Conservation (phyloP, 2,888 invertebrate species). For the Tetropium fuscum region DNA sequence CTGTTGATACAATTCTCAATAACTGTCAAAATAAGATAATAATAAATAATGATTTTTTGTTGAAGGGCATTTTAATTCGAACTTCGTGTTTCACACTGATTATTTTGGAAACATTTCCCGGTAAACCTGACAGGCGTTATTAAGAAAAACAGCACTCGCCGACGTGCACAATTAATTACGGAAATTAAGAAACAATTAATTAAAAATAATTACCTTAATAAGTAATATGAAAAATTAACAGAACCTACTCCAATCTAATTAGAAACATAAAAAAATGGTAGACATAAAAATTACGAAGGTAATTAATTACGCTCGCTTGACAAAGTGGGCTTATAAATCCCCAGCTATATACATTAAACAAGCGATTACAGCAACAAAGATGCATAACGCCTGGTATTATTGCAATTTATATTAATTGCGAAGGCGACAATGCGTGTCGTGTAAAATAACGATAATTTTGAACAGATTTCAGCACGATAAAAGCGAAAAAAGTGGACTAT, state of each 20-base stretch:
- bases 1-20: no score
- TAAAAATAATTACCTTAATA: slow-evolving; percentile 4
- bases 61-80: no score
- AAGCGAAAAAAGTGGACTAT: background rate
- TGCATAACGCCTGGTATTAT: slow-evolving; percentile 18
- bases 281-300: slow-evolving; percentile 9
- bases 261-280: background rate
- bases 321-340: slow-evolving; percentile 11
- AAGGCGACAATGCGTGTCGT: slow-evolving; percentile 27
- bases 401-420: slow-evolving; percentile 25
- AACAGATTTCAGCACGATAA: background rate
- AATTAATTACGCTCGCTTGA: slow-evolving; percentile 14
- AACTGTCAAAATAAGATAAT: no score
- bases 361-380: slow-evolving; percentile 17
- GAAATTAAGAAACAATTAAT: slow-evolving; percentile 4
- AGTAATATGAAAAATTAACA: background rate
- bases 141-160: no score
- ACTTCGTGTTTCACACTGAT: no score
- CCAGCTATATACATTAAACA: slow-evolving; percentile 4
- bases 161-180: background rate
- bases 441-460: background rate
- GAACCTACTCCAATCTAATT: slow-evolving; percentile 3
- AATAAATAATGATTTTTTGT: no score
- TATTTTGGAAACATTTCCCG: no score
- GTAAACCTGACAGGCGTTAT: no score